These are phyloP conservation scores for Antheraea yamamai DNA, from an alignment of 2,888 invertebrate species.

Conservation along the genomic window DNA sequence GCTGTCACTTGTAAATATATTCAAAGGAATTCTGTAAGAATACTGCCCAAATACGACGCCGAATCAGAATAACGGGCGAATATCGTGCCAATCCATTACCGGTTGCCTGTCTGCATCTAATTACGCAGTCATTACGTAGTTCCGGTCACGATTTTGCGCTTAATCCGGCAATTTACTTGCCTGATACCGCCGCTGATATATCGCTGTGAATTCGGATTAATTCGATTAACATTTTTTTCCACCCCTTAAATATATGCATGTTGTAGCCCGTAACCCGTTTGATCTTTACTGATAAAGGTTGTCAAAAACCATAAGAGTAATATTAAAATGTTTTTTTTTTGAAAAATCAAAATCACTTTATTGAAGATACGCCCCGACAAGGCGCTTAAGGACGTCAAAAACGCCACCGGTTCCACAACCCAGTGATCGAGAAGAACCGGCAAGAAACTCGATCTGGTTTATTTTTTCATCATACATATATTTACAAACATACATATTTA, in stretches of 20 bases:
- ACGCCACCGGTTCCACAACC: too few relatives aligned
- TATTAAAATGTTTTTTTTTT: background rate
- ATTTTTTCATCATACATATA: too few relatives aligned
- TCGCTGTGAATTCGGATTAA: slow-evolving; percentile 19
- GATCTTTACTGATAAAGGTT: background rate
- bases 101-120: slow-evolving; percentile 34
- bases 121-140: slow-evolving; percentile 48
- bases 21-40: background rate
- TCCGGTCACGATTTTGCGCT: slow-evolving; percentile 40
- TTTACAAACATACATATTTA: too few relatives aligned
- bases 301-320: background rate
- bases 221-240: slow-evolving; percentile 11
- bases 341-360: too few relatives aligned
- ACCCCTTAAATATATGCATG: background rate
- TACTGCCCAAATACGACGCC: background rate
- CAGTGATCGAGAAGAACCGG: too few relatives aligned
- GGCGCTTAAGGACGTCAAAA: too few relatives aligned
- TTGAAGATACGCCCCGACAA: too few relatives aligned
- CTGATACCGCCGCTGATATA: slow-evolving; percentile 7
- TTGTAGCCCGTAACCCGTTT: background rate
- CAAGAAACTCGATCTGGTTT: too few relatives aligned
- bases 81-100: slow-evolving; percentile 31
- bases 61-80: background rate
- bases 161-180: slow-evolving; percentile 48
- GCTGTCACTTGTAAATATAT: too few relatives aligned